These are phyloP conservation scores for Lithobates sylvaticus DNA, from an alignment of 2,797 vertebrate species.

Conservation along the genomic window DNA sequence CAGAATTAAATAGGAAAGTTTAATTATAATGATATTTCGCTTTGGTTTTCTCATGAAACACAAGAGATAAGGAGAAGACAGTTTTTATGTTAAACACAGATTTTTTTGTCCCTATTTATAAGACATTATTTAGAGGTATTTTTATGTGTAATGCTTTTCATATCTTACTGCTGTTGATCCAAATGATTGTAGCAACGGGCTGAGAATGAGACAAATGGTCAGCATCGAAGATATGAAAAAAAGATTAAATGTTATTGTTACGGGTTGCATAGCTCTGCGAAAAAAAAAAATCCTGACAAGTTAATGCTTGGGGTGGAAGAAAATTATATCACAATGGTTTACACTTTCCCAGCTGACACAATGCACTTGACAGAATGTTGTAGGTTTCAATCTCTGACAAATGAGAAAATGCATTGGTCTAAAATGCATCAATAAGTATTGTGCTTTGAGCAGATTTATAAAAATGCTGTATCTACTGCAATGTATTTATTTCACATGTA, in stretches of 20 bases:
- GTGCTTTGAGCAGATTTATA: too few relatives aligned
- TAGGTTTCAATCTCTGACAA: too few relatives aligned
- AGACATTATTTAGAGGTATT: slow-evolving; percentile 49
- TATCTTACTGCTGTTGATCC: neutral
- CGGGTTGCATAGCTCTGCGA: too few relatives aligned
- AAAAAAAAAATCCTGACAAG: too few relatives aligned
- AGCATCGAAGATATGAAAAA: neutral
- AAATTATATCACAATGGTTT: too few relatives aligned
- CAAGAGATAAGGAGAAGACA: slow-evolving; percentile 29
- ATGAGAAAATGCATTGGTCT: too few relatives aligned
- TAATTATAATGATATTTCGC: slow-evolving; percentile 57
- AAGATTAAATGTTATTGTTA: neutral
- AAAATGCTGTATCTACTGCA: too few relatives aligned
- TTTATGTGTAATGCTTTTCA: slow-evolving; percentile 9
- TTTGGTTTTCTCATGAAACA: slow-evolving; percentile 41
- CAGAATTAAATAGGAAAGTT: slow-evolving; percentile 47
- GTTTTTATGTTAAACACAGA: slow-evolving; percentile 12
- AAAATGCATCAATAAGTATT: too few relatives aligned
- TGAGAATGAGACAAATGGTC: neutral
- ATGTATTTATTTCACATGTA: too few relatives aligned
- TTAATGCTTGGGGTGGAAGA: too few relatives aligned
- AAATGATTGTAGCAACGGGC: neutral
- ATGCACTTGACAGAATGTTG: too few relatives aligned
- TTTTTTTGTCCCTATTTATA: slow-evolving; percentile 1
- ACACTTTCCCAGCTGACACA: too few relatives aligned